These are phyloP conservation scores for Melanostoma scalare DNA, from an alignment of 2,888 invertebrate genomes.

Conservation along the genomic window DNA sequence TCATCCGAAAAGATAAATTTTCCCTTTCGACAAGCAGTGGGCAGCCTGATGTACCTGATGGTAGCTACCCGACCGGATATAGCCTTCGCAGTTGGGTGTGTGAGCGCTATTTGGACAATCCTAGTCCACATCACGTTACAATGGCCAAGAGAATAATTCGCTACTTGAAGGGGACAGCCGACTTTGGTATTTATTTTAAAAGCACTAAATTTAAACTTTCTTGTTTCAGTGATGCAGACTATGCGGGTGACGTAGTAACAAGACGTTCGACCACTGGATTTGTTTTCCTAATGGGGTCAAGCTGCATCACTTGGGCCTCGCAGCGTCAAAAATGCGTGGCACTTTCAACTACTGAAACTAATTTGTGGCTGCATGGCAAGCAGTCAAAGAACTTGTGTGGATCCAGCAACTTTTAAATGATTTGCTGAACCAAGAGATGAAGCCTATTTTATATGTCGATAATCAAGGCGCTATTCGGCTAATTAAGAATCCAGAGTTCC, in stretches of 20 bases:
- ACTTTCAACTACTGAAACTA: conserved; percentile 54
- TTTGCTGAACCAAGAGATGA: neutral
- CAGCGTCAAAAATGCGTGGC: conserved; percentile 49
- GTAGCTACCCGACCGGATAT: conserved; percentile 51
- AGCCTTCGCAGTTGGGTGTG: neutral
- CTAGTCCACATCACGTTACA: conserved; percentile 33
- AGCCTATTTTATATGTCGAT: too few relatives aligned
- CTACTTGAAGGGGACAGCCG: conserved; percentile 53
- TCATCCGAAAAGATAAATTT: neutral
- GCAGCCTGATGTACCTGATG: conserved; percentile 37
- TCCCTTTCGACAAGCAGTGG: conserved; percentile 2
- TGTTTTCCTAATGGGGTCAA: conserved; percentile 35
- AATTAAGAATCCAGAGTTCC: too few relatives aligned
- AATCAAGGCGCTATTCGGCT: too few relatives aligned
- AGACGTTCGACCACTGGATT: conserved; percentile 60
- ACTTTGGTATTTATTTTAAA: conserved; percentile 45
- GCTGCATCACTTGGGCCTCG: conserved; percentile 47
- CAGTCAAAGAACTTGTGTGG: conserved; percentile 50
- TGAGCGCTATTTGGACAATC: conserved; percentile 41
- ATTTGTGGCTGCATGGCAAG: conserved; percentile 49
- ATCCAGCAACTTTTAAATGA: conserved; percentile 34
- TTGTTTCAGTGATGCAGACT: conserved; percentile 63
- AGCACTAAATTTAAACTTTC: conserved; percentile 35
- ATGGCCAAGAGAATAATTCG: conserved; percentile 54
- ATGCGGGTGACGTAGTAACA: conserved; percentile 59